Conservation (phyloP, 1,140 invertebrate genomes). For the Zaprionus camerounensis region DNA sequence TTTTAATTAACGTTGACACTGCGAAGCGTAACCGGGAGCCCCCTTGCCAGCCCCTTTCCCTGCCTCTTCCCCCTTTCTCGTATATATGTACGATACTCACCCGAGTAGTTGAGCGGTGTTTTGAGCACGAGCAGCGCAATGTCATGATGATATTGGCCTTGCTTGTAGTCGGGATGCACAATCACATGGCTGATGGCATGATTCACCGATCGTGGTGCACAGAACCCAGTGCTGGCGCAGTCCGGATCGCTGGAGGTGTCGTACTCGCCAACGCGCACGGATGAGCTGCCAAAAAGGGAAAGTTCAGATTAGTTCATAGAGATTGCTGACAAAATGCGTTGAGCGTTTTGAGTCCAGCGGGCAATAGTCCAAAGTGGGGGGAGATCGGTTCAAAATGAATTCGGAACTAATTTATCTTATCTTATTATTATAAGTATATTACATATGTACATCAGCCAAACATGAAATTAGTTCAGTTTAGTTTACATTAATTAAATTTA, state of each 20-base stretch:
- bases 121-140: constrained; percentile 88
- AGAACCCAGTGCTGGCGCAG: constrained; percentile 88
- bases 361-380: not conserved
- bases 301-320: constrained; percentile 23
- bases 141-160: constrained; percentile 88
- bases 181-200: constrained; percentile 88
- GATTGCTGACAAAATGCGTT: constrained; percentile 7
- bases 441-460: too few relatives aligned
- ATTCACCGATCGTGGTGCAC: constrained; percentile 87
- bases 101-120: constrained; percentile 88
- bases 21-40: constrained; percentile 59
- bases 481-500: too few relatives aligned
- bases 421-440: too few relatives aligned
- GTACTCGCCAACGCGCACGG: constrained; percentile 88
- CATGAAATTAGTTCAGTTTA: too few relatives aligned
- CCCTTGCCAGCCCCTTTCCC: too few relatives aligned
- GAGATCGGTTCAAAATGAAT: not conserved
- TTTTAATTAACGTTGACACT: constrained; percentile 76
- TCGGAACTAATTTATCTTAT: too few relatives aligned
- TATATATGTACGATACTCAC: constrained; percentile 80
- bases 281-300: constrained; percentile 70
- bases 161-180: constrained; percentile 89
- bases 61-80: not conserved
- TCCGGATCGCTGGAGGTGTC: constrained; percentile 87
- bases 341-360: constrained; percentile 2